These are phyloP conservation scores for Siniperca chuatsi DNA, from an alignment of 2,113 vertebrate genomes.

Conservation along the genomic window DNA sequence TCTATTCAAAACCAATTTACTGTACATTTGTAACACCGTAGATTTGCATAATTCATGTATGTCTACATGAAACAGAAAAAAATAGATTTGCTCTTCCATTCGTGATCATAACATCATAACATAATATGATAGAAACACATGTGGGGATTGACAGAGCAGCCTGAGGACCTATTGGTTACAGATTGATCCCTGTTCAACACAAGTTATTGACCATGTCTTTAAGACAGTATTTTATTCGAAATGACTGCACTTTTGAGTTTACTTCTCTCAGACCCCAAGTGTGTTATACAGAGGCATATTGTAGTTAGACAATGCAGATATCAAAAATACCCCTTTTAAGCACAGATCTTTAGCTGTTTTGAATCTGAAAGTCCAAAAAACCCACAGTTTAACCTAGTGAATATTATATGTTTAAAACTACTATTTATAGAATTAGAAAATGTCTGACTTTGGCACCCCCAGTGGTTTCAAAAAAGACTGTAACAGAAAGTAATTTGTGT, in stretches of 20 bases:
- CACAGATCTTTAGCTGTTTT: neutral
- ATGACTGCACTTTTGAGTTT: neutral
- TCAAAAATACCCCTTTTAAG: neutral
- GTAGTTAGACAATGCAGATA: neutral
- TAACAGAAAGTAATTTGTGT: neutral
- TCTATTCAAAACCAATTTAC: constrained; percentile 31
- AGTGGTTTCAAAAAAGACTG: neutral
- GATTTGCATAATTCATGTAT: constrained; percentile 51
- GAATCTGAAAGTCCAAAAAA: neutral
- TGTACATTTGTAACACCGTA: constrained; percentile 25
- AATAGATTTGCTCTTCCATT: constrained; percentile 28
- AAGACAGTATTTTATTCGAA: constrained; percentile 9
- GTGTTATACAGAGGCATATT: neutral
- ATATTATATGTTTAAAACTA: neutral
- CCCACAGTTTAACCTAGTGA: neutral
- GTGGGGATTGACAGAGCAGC: constrained; percentile 17
- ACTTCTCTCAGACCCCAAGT: neutral
- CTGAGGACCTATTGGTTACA: constrained; percentile 11
- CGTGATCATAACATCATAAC: neutral
- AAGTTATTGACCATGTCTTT: constrained; percentile 31
- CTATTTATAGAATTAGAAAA: neutral
- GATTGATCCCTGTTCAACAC: constrained; percentile 27
- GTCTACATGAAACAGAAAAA: constrained; percentile 22
- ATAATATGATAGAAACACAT: constrained; percentile 24
- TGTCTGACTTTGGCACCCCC: neutral